These are phyloP conservation scores for Anolis sagrei DNA, from an alignment of 2,113 vertebrate genomes.

Conservation along the genomic window DNA sequence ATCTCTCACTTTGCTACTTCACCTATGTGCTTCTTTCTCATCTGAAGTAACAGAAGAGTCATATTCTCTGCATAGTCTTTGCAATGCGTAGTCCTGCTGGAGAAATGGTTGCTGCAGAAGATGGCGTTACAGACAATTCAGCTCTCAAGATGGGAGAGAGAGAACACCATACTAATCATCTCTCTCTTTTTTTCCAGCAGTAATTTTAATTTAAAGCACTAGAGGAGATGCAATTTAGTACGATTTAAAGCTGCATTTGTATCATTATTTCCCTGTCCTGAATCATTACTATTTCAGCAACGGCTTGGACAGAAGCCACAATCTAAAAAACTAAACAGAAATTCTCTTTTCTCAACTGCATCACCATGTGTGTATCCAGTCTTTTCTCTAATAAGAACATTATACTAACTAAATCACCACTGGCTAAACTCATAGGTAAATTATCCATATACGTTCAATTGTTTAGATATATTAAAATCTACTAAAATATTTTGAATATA, in stretches of 20 bases:
- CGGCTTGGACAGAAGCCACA: slow-evolving; percentile 29
- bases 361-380: not conserved
- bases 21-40: not conserved
- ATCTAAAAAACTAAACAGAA: slow-evolving; percentile 19
- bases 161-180: not conserved
- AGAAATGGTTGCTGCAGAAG: slow-evolving; percentile 19
- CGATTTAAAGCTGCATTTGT: slow-evolving; percentile 30
- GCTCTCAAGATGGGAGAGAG: not conserved
- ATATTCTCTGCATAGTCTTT: not conserved
- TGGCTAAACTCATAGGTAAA: slow-evolving; percentile 8
- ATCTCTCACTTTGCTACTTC: not conserved
- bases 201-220: slow-evolving; percentile 39
- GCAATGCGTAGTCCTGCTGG: not conserved
- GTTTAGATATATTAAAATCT: not conserved
- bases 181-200: not conserved
- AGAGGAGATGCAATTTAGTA: slow-evolving; percentile 29
- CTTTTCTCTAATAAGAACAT: slow-evolving; percentile 30
- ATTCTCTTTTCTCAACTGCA: slow-evolving; percentile 22
- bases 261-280: slow-evolving; percentile 10
- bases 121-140: not conserved
- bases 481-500: not conserved
- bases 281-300: slow-evolving; percentile 28
- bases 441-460: not conserved
- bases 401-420: slow-evolving; percentile 3
- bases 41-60: not conserved